Base-by-base conservation (phyloP, 2,888 invertebrate genomes). In the Spilarctia lutea region DNA sequence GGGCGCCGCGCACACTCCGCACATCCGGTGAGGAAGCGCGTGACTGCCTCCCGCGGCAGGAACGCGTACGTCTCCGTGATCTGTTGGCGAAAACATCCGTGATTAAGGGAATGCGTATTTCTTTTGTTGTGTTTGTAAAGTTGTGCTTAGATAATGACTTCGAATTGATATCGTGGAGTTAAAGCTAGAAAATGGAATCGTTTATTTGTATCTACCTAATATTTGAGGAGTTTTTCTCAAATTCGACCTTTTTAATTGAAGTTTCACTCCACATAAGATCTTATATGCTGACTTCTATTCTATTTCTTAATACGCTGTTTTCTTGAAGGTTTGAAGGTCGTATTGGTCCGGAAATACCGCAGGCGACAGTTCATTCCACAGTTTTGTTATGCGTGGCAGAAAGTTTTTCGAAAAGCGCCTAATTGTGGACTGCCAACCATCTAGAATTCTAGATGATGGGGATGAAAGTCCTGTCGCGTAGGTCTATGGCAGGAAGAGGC, bases 11-110 rank as follows among this genome's bases (percentile, higher is more conserved):
- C 98, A 94, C 99, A 99, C 94, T 99, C 99, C 66, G 98, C 97
- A 93, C 99, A 99, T 87, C 99, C 98, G 93, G 99, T 97, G 77
- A 99, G 97, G 96, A 99, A 99, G 87, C 98, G 97, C 77, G 99
- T 99, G 91, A 99, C 99, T 71, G 99, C 99, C 94, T 99, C 99
- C 75, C 99, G 97, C 8, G 99, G 99, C 86, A 99, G 96, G 91
- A 99, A 99, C 71, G 99, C 99, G 96, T 98, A 99, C 78, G 98
- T 99, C 96, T 99, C 99, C 72, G 99, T 99, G 90, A 99, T 99
- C 99, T 99, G 97, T 76, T 96, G 96, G 85, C 90, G 90, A 91
- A 92, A 89, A 88, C 87, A 88, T 87, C 85, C 86, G 83, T 84
- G 83, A 87, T 89, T 85, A 88, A 81, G 79, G 80, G 82, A 86